Base-by-base conservation (phyloP, 2,113 vertebrate genomes). In the Glaucidium brasilianum region DNA sequence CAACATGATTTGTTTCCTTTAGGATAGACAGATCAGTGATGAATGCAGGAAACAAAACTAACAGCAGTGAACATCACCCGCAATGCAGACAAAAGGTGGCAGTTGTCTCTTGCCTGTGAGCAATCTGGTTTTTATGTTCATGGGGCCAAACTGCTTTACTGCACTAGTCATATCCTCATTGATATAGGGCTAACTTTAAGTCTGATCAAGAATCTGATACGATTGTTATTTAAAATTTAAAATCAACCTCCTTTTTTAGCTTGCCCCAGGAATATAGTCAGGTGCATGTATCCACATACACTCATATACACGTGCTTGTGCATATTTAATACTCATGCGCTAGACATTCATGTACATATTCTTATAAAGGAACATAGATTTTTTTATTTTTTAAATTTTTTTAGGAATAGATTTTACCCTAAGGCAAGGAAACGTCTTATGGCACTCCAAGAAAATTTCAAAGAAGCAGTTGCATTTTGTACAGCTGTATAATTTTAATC, bases 291-390 rank as follows among this genome's bases (percentile, higher is more conserved):
- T 16, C 15, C 5, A 11, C 11, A 8, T 7, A 41, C 34, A 34
- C 17, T 74, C 19, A 23, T 17, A 25, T 9, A 4, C 9, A 26
- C 13, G 3, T 3, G 0, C 27, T 64, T 2, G 2, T 22, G 6
- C 45, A 4, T 56, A 53, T 60, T 59, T 43, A 73, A 52, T 13
- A n/a, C 5, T 72, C 60, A 32, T 1, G 0, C 0, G 1, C 15
- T 60, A 64, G 60, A 49, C 0, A 3, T 2, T 6, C 2, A 3
- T 4, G 9, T 25, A 39, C 1, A 0, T 20, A 39, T 45, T 25
- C 21, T 72, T 39, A 43, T 12, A 34, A 23, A 67, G 15, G 45
- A 90, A 60, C 12, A 41, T 2, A 32, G 5, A 2, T 12, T 41
- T 15, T 32, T 22, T 6, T 8, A 23, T 52, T n/a, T 43, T 93